Evolutionary conservation across 2,888 invertebrate species (phyloP), one percentile per base, ranked within the genome.

Genomic region (Caenorhabditis virilis): DNA sequence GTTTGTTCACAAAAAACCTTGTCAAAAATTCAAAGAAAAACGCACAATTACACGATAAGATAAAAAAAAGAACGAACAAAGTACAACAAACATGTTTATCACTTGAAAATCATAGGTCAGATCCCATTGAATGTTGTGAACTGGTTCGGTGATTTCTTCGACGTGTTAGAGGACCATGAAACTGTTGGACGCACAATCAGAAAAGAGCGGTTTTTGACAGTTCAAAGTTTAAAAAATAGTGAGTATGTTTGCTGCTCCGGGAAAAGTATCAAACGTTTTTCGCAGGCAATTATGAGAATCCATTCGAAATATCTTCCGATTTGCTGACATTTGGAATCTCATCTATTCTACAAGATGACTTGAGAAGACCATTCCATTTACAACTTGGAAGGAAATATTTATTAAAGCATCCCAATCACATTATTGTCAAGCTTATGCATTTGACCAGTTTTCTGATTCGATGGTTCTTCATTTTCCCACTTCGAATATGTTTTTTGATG

Each of bases 391-490:
- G 49, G 39, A 9, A 51, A 46, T 52, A 22, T 38, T 53, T 20
- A 20, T 42, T 22, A 25, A 36, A 4, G 35, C 15, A 25, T 27
- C 26, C 26, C 16, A 3, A 25, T 7, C 22, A 47, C 3, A 5
- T 27, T 20, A 15, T 1, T n/a, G n/a, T n/a, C n/a, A n/a, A n/a
- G n/a, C n/a, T n/a, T n/a, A n/a, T n/a, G n/a, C n/a, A n/a, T n/a
- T n/a, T n/a, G n/a, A n/a, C n/a, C n/a, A n/a, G n/a, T n/a, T n/a
- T n/a, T n/a, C n/a, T n/a, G n/a, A n/a, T n/a, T n/a, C 38, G 66
- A 53, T 69, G 58, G 55, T 49, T 51, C 22, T 58, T 77, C 27
- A 48, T 75, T 11, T 70, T 78, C 23, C 78, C 76, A 0, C 43
- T 78, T 6, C 59, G 78, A 16, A 13, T 75, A 26, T 36, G 59